Base-by-base conservation (phyloP, 2,797 vertebrate genomes). In the Alca torda region DNA sequence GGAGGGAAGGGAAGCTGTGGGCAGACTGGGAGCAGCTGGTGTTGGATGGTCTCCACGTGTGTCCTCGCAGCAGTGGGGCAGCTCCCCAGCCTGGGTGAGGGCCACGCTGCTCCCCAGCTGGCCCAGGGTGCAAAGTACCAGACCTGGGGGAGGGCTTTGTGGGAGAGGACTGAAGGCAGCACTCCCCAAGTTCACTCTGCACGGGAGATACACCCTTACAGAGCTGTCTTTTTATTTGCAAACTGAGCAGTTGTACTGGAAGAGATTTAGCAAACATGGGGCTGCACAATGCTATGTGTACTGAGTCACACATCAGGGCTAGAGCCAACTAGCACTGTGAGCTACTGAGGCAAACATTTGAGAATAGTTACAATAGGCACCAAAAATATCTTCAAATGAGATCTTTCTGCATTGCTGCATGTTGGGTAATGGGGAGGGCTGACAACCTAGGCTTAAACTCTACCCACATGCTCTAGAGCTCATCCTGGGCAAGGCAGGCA, bases 361-460 rank as follows among this genome's bases (percentile, higher is more conserved):
- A 87, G 92, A 96, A 93, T 90, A 92, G 84, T 91, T 95, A 95
- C 94, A 95, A 93, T 94, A 96, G 92, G 89, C 84, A 96, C 93
- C 96, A 96, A 95, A 97, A 97, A 97, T 96, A 96, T 85, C 94
- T 95, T 92, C 75, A 87, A 37, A 92, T 93, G 93, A 93, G 92
- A 94, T 95, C 86, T 95, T 93, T 94, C 94, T 97, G 93, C 85
- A 45, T 96, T 93, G 88, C 93, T 96, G 93, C 90, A 54, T 65
- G n/a, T 87, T 90, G 90, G 90, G 78, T 93, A 95, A 91, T 77
- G 68, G 78, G 83, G 84, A 92, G 73, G 79, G 93, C 81, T 87
- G 87, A 78, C 90, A 96, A 43, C 81, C 87, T 79, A 59, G 77
- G 86, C 90, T 77, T 82, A 59, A 84, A 84, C 53, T 90, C 78